Percentiles rank a stretch among this genome's conserved stretches.
Evolutionary conservation across 2,113 vertebrate species (phyloP).

Genomic region (Gopherus evgoodei): DNA sequence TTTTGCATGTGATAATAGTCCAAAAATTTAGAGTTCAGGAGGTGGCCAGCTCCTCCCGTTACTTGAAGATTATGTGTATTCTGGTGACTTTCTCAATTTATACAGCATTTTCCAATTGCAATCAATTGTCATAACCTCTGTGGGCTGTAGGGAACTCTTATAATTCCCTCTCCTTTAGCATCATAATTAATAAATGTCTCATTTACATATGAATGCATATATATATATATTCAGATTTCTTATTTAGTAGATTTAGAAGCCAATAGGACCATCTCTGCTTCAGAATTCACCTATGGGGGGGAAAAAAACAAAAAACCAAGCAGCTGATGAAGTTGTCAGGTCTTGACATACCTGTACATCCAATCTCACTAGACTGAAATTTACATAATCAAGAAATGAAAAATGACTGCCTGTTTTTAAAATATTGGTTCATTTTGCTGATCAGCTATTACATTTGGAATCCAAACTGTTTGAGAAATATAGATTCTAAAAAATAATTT

Average conservation of each 20-base stretch:
- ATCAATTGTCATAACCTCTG: not conserved
- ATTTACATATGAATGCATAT: conserved; percentile 3
- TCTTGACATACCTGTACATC: not conserved
- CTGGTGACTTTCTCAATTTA: not conserved
- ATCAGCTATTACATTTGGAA: not conserved
- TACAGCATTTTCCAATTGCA: not conserved
- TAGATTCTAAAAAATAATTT: not conserved
- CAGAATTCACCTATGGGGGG: not conserved
- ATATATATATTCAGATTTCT: not conserved
- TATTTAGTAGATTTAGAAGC: not conserved
- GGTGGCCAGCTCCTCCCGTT: not conserved
- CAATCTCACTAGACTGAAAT: not conserved
- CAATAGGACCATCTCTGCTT: not conserved
- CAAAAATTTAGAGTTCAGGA: not conserved
- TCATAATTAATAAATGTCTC: not conserved
- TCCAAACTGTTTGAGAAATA: not conserved
- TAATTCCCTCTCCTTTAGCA: not conserved
- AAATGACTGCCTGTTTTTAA: not conserved
- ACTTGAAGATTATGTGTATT: not conserved
- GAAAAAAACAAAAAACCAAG: not conserved
- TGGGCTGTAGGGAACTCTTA: not conserved
- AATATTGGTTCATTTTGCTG: not conserved
- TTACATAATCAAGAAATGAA: not conserved
- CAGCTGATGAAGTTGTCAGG: not conserved
- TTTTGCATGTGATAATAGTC: not conserved